These are phyloP conservation scores for Babylonia areolata DNA, from an alignment of 1,140 invertebrate species.

Conservation along the genomic window DNA sequence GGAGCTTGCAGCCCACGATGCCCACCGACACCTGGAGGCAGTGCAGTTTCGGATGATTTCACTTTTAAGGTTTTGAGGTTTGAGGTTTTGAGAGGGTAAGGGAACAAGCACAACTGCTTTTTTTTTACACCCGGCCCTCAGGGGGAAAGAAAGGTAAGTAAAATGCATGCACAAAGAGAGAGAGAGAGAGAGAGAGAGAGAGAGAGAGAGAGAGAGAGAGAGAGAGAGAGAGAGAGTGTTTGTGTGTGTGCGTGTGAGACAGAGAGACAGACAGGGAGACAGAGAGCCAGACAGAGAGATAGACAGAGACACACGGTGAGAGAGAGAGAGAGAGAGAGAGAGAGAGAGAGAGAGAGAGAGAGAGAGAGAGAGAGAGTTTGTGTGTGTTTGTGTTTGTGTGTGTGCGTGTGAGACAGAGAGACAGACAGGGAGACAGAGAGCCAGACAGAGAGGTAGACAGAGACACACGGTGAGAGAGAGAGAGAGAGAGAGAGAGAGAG, in stretches of 20 bases:
- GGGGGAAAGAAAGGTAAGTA: no score
- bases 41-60: no score
- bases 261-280: no score
- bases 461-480: neutral
- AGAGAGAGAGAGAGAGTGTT: slow-evolving; percentile 12
- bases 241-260: neutral
- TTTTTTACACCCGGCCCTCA: no score
- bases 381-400: no score
- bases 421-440: neutral
- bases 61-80: slow-evolving; percentile 39
- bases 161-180: neutral
- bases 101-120: no score
- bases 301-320: no score
- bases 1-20: slow-evolving; percentile 38
- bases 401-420: neutral
- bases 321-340: no score
- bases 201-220: slow-evolving; percentile 25
- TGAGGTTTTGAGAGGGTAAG: no score
- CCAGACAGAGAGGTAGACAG: neutral
- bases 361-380: neutral
- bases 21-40: slow-evolving; percentile 39
- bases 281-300: no score
- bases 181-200: slow-evolving; percentile 4
- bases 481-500: no score
- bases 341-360: neutral